These are phyloP conservation scores for Poeciliopsis gracilis DNA, from an alignment of 2,797 vertebrate genomes.

Conservation along the genomic window DNA sequence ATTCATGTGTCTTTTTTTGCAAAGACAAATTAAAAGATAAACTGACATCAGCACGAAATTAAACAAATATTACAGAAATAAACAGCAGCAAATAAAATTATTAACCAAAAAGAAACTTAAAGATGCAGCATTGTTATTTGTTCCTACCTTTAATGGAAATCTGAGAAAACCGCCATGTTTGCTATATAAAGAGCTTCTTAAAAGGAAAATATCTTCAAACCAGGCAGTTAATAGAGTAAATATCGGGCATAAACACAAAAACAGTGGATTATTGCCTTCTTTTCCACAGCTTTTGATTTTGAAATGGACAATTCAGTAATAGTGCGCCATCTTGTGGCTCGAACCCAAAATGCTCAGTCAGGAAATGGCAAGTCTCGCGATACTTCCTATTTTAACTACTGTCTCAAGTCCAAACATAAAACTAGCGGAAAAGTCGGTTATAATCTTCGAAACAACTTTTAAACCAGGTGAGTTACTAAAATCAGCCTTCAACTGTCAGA, in stretches of 20 bases:
- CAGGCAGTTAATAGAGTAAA: background rate
- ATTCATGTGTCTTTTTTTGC: background rate
- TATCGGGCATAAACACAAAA: background rate
- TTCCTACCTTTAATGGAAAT: background rate
- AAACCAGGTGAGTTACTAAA: slow-evolving; percentile 15
- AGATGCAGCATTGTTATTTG: background rate
- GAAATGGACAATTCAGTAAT: background rate
- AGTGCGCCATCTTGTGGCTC: slow-evolving; percentile 33
- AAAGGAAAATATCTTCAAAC: background rate
- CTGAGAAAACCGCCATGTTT: slow-evolving; percentile 1
- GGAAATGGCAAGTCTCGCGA: slow-evolving; percentile 10
- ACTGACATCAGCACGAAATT: background rate
- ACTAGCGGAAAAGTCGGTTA: background rate
- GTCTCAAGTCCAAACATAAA: background rate
- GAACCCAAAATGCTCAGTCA: fast-evolving
- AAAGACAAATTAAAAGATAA: background rate
- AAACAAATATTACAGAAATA: background rate
- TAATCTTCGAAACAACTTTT: background rate
- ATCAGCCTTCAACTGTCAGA: fast-evolving
- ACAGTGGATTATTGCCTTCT: background rate
- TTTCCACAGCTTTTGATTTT: background rate
- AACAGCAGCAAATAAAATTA: background rate
- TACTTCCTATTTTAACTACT: background rate
- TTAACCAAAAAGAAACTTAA: background rate
- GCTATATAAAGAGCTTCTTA: background rate